Evolutionary conservation across 2,888 invertebrate species (phyloP).

Genomic region (Cataglyphis rosenhaueri): DNA sequence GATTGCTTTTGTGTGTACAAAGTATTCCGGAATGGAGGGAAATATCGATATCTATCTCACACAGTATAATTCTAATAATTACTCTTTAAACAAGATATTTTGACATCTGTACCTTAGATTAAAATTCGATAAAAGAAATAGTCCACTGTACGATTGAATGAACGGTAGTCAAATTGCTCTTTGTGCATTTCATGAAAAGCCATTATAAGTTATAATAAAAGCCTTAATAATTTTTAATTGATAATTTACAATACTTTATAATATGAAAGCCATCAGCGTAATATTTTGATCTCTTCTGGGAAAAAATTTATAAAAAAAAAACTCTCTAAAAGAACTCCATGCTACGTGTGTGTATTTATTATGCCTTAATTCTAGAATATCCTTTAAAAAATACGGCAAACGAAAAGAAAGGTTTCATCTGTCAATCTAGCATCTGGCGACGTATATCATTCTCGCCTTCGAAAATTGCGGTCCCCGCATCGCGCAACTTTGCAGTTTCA

Average conservation of each 20-base stretch:
- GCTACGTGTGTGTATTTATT: background rate
- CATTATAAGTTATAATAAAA: background rate
- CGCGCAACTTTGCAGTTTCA: slow-evolving; percentile 6
- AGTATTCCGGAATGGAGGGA: background rate
- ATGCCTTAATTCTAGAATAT: background rate
- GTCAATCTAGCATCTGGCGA: slow-evolving; percentile 46
- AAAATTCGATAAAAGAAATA: background rate
- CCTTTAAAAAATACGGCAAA: background rate
- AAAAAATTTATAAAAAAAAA: background rate
- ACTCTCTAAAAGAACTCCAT: too few relatives aligned
- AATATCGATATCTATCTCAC: background rate
- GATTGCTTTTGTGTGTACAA: slow-evolving; percentile 1
- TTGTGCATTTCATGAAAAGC: background rate
- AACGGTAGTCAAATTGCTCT: background rate
- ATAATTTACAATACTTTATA: background rate
- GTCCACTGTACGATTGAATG: background rate
- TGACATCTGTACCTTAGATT: background rate
- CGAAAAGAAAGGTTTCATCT: slow-evolving; percentile 7
- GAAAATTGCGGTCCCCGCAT: slow-evolving; percentile 14
- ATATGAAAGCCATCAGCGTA: background rate
- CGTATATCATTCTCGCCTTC: slow-evolving; percentile 9
- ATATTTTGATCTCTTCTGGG: background rate
- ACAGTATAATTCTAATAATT: background rate
- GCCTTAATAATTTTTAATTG: background rate
- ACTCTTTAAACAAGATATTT: background rate